These are phyloP conservation scores for Melanerpes formicivorus DNA, from an alignment of 2,113 vertebrate species.

Conservation along the genomic window DNA sequence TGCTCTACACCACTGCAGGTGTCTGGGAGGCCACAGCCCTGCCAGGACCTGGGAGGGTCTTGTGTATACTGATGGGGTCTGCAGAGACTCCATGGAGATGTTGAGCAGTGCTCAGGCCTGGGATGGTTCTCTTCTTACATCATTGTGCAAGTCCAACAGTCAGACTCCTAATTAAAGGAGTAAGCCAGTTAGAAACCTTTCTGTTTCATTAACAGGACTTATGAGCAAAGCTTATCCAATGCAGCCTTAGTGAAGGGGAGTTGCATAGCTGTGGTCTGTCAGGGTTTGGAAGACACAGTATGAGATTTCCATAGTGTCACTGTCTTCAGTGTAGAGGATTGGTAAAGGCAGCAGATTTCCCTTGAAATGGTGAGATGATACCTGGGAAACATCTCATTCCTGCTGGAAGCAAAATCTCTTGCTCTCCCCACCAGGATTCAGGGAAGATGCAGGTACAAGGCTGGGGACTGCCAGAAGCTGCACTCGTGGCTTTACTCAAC, in stretches of 20 bases:
- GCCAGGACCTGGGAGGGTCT: neutral
- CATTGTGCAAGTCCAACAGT: neutral
- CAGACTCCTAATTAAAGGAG: neutral
- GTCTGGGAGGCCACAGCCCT: neutral
- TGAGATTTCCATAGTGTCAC: neutral
- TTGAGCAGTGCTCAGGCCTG: neutral
- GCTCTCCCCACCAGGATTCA: neutral
- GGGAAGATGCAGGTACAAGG: neutral
- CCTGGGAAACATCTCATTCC: neutral
- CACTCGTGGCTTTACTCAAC: neutral
- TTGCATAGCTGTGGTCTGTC: neutral
- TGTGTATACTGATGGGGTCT: neutral
- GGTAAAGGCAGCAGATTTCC: neutral
- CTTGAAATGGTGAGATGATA: neutral
- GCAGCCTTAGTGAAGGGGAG: neutral
- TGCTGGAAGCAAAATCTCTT: neutral
- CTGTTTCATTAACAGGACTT: neutral
- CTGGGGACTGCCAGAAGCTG: neutral
- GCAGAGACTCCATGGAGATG: rapidly evolving
- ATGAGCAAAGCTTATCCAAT: neutral
- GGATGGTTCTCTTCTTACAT: neutral
- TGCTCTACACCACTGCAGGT: neutral
- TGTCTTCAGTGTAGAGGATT: neutral
- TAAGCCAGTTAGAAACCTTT: neutral
- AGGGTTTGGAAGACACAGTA: neutral